A percentile compares a stretch with the other conserved stretches of the same genome.
phyloP scores from a whole-genome alignment of 2,888 invertebrate species.

The Drosophila monieri region DNA sequence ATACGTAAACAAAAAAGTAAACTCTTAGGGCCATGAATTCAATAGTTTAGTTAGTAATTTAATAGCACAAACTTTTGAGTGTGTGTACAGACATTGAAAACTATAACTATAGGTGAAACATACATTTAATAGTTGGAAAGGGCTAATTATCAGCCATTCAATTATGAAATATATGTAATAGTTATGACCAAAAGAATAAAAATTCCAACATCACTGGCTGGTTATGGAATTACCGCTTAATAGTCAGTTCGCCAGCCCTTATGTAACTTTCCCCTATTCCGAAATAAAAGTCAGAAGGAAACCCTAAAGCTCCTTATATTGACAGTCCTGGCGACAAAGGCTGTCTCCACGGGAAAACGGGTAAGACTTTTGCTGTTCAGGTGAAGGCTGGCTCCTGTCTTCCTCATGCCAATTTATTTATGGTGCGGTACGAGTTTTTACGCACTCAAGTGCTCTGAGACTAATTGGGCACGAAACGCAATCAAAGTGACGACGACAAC shows the following conservation, averaged over 20 bases:
- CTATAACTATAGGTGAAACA: neutral
- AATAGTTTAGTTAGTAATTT: too few species aligned
- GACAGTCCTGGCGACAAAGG: conserved; percentile 76
- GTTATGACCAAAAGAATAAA: conserved; percentile 55
- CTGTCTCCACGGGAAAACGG: conserved; percentile 53
- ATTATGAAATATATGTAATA: conserved; percentile 77
- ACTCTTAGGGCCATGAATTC: too few species aligned
- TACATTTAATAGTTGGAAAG: conserved; percentile 67
- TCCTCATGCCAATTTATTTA: conserved; percentile 82
- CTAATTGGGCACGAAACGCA: conserved; percentile 84
- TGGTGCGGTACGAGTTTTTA: conserved; percentile 84
- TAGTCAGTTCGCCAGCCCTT: conserved; percentile 60
- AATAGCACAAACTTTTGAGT: too few species aligned
- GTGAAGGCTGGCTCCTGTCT: conserved; percentile 69
- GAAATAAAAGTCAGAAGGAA: conserved; percentile 13
- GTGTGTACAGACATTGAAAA: too few species aligned
- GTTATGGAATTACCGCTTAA: conserved; percentile 64
- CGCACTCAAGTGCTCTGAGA: conserved; percentile 84
- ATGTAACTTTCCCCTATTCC: conserved; percentile 63
- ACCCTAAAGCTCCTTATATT: conserved; percentile 61
- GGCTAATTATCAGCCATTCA: conserved; percentile 78
- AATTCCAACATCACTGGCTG: conserved; percentile 1
- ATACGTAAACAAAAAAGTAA: too few species aligned
- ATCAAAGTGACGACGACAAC: conserved; percentile 79
- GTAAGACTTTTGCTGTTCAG: conserved; percentile 10